Evolutionary conservation across 2,797 vertebrate genomes (phyloP), one percentile per base, ranked within the genome.

Genomic region (Acanthis flammea): DNA sequence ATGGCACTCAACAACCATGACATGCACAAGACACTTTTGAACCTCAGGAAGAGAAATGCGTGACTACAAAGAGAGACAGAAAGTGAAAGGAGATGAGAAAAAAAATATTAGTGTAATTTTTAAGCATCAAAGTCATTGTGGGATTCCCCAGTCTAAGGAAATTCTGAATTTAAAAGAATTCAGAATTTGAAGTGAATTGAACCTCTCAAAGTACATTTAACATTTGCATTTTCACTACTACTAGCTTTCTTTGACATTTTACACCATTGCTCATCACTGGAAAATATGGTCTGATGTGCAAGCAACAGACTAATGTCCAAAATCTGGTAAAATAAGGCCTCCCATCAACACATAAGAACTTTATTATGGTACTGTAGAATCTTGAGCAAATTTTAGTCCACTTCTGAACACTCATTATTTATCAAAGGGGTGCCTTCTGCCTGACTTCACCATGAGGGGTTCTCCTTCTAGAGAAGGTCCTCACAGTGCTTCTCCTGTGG

Each of bases 401-500:
- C 54, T 92, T 81, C 33, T 50, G 51, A 93, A 85, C 58, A 79
- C 42, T 62, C 31, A 11, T 73, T 71, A 57, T 44, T 82, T 35
- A 67, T 67, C 44, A 42, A 77, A 65, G 14, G 6, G 8, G 13
- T 33, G 53, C 47, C 67, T 58, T 86, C 76, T 76, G 37, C 53
- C 57, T 42, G 25, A 67, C 58, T n/a, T 24, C 66, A 51, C 37
- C 0, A 9, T 7, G 54, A 76, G 73, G 58, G 24, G 23, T 12
- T 47, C 66, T 71, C 35, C 62, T 54, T 65, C 24, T n/a, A 54
- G 45, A 76, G 50, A 44, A 57, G 27, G 28, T 84, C 42, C 70
- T 73, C 74, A 21, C 30, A 48, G 62, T 0, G 0, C 12, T 71
- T 51, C n/a, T 74, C 44, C 55, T 0, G 0, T 1, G 2, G 30